Base-by-base conservation (phyloP, 2,888 invertebrate genomes). In the Prosopocoilus inquinatus region DNA sequence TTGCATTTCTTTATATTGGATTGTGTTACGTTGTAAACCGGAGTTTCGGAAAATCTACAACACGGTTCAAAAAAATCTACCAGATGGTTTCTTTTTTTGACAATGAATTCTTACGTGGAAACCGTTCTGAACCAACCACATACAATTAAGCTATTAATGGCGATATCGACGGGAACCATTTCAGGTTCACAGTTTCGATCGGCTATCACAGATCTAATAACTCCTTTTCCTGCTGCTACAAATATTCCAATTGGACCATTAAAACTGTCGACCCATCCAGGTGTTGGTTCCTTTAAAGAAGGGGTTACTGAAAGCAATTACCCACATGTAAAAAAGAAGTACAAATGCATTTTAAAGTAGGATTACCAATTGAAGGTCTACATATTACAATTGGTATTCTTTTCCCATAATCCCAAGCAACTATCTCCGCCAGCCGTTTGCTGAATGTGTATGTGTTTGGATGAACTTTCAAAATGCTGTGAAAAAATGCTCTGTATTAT, bases 361-460 rank as follows among this genome's bases (percentile, higher is more conserved):
- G 16, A 16, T 88, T 87, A 39, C 97, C 91, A 65, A 97, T 96
- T 35, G 96, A 95, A 9, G 97, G 97, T 69, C 97, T 80, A 3
- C 91, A 88, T 58, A 97, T 87, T 46, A 87, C 89, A 12, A 91
- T 82, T 0, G 96, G 96, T 52, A 94, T 79, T 62, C 82, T 83
- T 67, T 89, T 89, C 1, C 96, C 86, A 55, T 95, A 72, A 33
- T 50, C 38, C 3, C 36, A 33, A 2, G 49, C 46, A 7, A 55
- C 5, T 64, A 89, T 86, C 78, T 98, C 97, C 0, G 94, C 91
- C 56, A 97, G 77, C 11, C 93, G 88, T 78, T 97, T 98, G n/a
- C 94, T 95, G 78, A 91, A 94, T 0, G 96, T 94, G 77, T 98
- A 97, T 1, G 96, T 96, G 75, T 98, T 97, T 0, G 97, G 97